Conservation (phyloP, 1,140 invertebrate genomes). For the Anthonomus grandis region DNA sequence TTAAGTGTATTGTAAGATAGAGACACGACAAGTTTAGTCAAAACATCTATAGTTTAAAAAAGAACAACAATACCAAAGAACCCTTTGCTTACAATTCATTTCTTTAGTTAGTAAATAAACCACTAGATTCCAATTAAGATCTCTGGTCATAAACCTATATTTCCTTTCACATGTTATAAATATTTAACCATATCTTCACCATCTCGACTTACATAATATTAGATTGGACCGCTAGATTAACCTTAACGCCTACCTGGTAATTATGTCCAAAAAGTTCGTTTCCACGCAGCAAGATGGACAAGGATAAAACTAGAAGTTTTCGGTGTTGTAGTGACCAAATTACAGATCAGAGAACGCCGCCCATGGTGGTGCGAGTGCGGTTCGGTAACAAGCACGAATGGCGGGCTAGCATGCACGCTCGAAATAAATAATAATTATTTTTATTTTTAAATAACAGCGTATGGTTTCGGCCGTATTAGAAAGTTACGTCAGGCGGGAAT, state of each 20-base stretch:
- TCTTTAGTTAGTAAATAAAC: too few species aligned
- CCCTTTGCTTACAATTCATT: too few species aligned
- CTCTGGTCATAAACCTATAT: too few species aligned
- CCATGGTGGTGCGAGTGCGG: constrained; percentile 6
- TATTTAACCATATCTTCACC: neutral
- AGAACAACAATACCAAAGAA: too few species aligned
- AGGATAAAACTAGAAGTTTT: constrained; percentile 18
- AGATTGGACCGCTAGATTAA: constrained; percentile 15
- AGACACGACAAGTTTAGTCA: too few species aligned
- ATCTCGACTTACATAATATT: constrained; percentile 10
- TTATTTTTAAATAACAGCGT: constrained; percentile 18
- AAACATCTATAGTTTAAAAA: too few species aligned
- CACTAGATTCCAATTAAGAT: too few species aligned
- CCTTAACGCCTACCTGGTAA: constrained; percentile 17
- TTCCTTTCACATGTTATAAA: too few species aligned
- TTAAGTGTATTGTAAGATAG: too few species aligned
- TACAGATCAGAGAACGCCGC: constrained; percentile 16
- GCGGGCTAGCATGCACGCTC: constrained; percentile 11
- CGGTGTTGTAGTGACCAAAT: constrained; percentile 16
- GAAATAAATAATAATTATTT: constrained; percentile 23
- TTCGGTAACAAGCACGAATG: constrained; percentile 13
- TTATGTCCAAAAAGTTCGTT: constrained; percentile 15
- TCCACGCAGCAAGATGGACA: constrained; percentile 9
- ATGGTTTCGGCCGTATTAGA: constrained; percentile 1
- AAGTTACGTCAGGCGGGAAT: constrained; percentile 10